Evolutionary conservation across 2,797 vertebrate genomes (phyloP).

Genomic region (Pteronotus mesoamericanus): DNA sequence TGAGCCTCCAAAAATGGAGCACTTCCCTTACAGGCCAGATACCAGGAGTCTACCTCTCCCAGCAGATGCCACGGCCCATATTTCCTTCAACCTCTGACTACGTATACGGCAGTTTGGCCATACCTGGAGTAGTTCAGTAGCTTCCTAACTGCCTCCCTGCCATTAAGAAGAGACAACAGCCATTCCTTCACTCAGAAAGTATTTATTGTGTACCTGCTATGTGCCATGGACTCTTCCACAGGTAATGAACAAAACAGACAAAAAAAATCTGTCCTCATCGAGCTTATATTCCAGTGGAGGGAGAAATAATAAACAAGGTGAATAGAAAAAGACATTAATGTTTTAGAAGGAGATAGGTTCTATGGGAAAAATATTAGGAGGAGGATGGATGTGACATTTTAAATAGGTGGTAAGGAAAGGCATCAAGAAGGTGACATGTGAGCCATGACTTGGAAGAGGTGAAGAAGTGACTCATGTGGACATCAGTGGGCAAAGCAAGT

Average conservation of each 20-base stretch:
- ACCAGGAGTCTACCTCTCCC: fast-evolving
- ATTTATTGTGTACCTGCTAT: not conserved
- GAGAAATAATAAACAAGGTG: not conserved
- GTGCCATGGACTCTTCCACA: not conserved
- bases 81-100: not conserved
- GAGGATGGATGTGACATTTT: not conserved
- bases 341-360: not conserved
- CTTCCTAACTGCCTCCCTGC: not conserved
- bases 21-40: not conserved
- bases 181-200: not conserved
- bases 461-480: not conserved
- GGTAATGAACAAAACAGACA: not conserved
- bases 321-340: not conserved
- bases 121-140: not conserved
- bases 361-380: not conserved
- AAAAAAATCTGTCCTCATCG: not conserved
- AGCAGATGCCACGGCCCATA: not conserved
- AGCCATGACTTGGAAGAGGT: not conserved
- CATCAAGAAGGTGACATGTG: not conserved
- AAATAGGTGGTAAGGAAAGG: not conserved
- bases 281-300: not conserved
- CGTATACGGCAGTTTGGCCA: not conserved
- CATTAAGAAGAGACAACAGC: not conserved
- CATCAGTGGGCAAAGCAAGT: not conserved
- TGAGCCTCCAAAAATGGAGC: not conserved